These are phyloP conservation scores for Apodemus agrarius DNA, from an alignment of 2,797 vertebrate genomes.

Conservation along the genomic window DNA sequence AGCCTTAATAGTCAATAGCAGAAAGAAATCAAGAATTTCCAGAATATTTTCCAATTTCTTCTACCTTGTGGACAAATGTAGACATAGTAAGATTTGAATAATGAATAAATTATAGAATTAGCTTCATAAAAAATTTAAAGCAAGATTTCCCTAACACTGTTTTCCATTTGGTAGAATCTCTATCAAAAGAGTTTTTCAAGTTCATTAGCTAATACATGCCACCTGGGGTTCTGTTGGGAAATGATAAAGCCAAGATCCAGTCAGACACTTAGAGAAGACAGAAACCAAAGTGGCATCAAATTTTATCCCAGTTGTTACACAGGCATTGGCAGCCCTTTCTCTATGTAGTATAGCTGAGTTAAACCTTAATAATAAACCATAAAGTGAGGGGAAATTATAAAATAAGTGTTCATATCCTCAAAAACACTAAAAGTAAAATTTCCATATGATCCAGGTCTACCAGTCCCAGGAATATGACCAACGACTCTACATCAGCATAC, in stretches of 20 bases:
- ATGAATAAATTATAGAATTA: not conserved
- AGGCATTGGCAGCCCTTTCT: not conserved
- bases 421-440: not conserved
- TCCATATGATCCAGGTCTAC: not conserved
- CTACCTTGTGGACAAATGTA: not conserved
- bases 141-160: conserved; percentile 11
- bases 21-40: not conserved
- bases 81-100: not conserved
- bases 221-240: not conserved
- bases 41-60: conserved; percentile 10
- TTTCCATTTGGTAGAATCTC: not conserved
- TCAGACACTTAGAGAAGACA: conserved; percentile 1
- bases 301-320: not conserved
- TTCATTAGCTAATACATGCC: not conserved
- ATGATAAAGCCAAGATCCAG: not conserved
- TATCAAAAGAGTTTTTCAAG: not conserved
- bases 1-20: not conserved
- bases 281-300: not conserved
- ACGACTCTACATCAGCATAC: too few species aligned
- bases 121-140: not conserved
- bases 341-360: not conserved
- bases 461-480: not conserved
- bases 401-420: not conserved
- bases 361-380: not conserved
- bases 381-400: not conserved